These are phyloP conservation scores for Lathronympha strigana DNA, from an alignment of 2,888 invertebrate species.

Conservation along the genomic window DNA sequence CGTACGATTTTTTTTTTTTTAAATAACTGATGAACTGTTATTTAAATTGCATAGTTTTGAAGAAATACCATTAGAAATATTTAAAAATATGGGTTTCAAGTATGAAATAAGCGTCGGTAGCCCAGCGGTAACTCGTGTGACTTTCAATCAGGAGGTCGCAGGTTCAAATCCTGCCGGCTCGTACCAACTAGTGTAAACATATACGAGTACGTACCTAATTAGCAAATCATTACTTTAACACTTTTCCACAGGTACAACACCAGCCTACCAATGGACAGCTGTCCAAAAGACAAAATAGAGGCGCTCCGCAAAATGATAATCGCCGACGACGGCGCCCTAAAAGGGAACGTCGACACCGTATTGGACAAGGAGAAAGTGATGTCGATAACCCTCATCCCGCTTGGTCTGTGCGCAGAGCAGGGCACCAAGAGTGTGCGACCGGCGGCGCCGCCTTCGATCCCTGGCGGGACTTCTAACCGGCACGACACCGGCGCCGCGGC, in stretches of 20 bases:
- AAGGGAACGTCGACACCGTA: constrained; percentile 85
- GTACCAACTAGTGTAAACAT: too few relatives aligned
- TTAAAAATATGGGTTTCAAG: too few relatives aligned
- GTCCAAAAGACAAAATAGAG: constrained; percentile 91
- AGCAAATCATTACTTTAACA: neutral
- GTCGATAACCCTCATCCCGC: constrained; percentile 85
- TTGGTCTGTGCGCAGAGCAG: constrained; percentile 84
- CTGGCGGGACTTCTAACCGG: constrained; percentile 56
- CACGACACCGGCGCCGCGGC: constrained; percentile 60
- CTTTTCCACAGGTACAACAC: constrained; percentile 87
- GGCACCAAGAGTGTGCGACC: constrained; percentile 68
- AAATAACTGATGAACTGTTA: too few relatives aligned
- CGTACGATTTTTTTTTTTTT: too few relatives aligned
- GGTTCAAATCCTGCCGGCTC: too few relatives aligned
- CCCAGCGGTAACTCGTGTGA: too few relatives aligned
- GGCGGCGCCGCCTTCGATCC: constrained; percentile 56
- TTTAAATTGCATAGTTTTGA: too few relatives aligned
- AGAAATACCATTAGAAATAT: too few relatives aligned
- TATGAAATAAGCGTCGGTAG: neutral
- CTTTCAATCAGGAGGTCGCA: too few relatives aligned
- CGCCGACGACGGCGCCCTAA: constrained; percentile 81
- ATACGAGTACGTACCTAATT: too few relatives aligned
- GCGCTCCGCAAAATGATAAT: constrained; percentile 88
- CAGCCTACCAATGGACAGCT: constrained; percentile 88
- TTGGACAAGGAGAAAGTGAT: constrained; percentile 89